Base-by-base conservation (phyloP, 2,797 vertebrate genomes). In the Limosa lapponica region DNA sequence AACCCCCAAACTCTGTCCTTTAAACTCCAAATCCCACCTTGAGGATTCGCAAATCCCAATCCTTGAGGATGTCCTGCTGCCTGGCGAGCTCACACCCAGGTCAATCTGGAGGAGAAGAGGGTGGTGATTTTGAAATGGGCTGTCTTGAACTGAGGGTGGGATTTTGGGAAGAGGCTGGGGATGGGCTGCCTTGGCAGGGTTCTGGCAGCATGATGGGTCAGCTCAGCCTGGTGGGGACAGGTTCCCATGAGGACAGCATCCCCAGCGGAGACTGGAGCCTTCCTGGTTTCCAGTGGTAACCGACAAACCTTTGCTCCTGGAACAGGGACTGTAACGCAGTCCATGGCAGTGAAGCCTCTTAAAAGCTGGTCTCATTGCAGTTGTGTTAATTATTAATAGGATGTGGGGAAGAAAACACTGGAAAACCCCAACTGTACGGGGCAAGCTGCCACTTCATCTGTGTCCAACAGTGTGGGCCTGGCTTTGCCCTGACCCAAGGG, bases 351-450 rank as follows among this genome's bases (percentile, higher is more conserved):
- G 15, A 89, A 91, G 89, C 93, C 97, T 97, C 89, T 97, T 97
- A 95, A 97, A 94, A 97, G 97, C 95, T 18, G 6, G 57, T 69
- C 96, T 97, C 49, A 15, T 96, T 96, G 93, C 75, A 81, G 89
- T n/a, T 17, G 66, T 52, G 90, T 97, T 98, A 97, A 98, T 98
- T 98, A 98, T 98, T 98, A 97, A 98, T 97, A 86, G 94, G 51
- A 61, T 30, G 17, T 73, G 95, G 94, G 94, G 96, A 94, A 97
- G 86, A 90, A 95, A 95, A 92, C 95, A 69, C 69, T 95, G 97
- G 97, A 92, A 97, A 97, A 43, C 91, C 97, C 97, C 96, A 95
- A 87, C 95, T 85, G 95, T 93, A 95, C 14, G 46, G 93, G 95
- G 88, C 94, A 79, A 89, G 67, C 87, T 93, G 90, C 51, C 61